These are phyloP conservation scores for Cryptus armator DNA, from an alignment of 2,888 invertebrate species.

Conservation along the genomic window DNA sequence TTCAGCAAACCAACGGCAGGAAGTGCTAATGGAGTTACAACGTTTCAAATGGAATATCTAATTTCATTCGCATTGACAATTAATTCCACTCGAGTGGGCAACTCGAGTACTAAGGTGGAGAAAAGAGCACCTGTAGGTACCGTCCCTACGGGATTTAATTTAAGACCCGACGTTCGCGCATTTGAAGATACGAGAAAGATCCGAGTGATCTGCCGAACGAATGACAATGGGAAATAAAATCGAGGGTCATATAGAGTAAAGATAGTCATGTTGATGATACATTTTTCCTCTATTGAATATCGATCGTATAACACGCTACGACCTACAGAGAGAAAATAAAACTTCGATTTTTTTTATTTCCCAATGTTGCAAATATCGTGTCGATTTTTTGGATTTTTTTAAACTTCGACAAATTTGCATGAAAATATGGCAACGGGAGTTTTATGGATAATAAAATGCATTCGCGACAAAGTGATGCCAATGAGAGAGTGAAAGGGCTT, in stretches of 20 bases:
- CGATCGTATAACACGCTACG: not conserved
- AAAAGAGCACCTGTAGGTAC: constrained; percentile 25
- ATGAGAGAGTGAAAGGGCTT: not conserved
- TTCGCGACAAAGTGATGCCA: not conserved
- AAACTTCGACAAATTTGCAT: too few species aligned
- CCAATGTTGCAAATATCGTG: not conserved
- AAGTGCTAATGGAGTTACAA: constrained; percentile 41
- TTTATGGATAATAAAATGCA: not conserved
- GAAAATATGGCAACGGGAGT: too few species aligned
- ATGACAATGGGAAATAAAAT: constrained; percentile 16
- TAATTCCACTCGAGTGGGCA: constrained; percentile 49
- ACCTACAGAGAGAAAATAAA: constrained; percentile 9
- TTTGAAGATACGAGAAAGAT: constrained; percentile 16
- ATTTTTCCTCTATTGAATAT: not conserved
- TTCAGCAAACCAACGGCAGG: not conserved
- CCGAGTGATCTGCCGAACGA: constrained; percentile 33
- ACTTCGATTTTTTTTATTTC: not conserved
- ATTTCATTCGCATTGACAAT: constrained; percentile 61
- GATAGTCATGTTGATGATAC: not conserved
- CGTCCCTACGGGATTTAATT: constrained; percentile 53
- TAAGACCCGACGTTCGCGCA: constrained; percentile 40
- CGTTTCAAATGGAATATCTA: constrained; percentile 54
- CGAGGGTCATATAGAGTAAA: not conserved
- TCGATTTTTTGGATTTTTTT: not conserved
- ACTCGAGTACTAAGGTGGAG: constrained; percentile 3